These are phyloP conservation scores for Vireo altiloquus DNA, from an alignment of 2,113 vertebrate species.

Conservation along the genomic window DNA sequence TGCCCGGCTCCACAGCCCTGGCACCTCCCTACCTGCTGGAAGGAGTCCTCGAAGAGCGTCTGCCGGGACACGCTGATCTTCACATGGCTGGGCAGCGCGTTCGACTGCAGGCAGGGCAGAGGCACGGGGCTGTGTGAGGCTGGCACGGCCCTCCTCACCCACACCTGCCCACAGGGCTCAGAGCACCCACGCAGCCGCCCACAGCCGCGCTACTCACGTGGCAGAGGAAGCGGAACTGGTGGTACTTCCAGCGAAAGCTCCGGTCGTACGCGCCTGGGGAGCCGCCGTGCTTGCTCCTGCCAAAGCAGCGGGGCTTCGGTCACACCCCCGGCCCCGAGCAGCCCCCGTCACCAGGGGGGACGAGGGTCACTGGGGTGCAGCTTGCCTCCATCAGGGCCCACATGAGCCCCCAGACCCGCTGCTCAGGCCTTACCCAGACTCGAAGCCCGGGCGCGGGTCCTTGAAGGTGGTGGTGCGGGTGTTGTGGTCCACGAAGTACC, in stretches of 20 bases:
- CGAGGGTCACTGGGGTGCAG: not conserved
- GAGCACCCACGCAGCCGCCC: not conserved
- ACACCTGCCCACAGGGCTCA: not conserved
- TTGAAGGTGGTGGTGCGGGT: constrained; percentile 97
- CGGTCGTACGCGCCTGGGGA: constrained; percentile 94
- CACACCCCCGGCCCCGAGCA: not conserved
- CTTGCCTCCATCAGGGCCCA: not conserved
- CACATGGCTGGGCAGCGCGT: constrained; percentile 93
- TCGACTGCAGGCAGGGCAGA: constrained; percentile 77
- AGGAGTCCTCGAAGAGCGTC: constrained; percentile 96
- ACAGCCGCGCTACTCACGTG: constrained; percentile 79
- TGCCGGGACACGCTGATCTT: constrained; percentile 97
- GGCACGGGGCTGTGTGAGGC: not conserved
- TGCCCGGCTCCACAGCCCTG: fast-evolving
- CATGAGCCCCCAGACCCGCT: fast-evolving
- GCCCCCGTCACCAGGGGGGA: fast-evolving
- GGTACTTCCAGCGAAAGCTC: constrained; percentile 98
- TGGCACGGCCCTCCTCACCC: not conserved
- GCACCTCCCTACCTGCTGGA: constrained; percentile 86
- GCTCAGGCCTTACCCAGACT: constrained; percentile 83
- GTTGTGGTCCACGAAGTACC: constrained; percentile 99
- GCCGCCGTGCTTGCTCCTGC: constrained; percentile 82
- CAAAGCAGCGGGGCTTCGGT: not conserved
- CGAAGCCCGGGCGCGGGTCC: constrained; percentile 94
- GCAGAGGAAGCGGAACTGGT: constrained; percentile 98